Evolutionary conservation across 2,797 vertebrate genomes (phyloP), one percentile per base, ranked within the genome.

Genomic region (Enteromius mattozi): DNA sequence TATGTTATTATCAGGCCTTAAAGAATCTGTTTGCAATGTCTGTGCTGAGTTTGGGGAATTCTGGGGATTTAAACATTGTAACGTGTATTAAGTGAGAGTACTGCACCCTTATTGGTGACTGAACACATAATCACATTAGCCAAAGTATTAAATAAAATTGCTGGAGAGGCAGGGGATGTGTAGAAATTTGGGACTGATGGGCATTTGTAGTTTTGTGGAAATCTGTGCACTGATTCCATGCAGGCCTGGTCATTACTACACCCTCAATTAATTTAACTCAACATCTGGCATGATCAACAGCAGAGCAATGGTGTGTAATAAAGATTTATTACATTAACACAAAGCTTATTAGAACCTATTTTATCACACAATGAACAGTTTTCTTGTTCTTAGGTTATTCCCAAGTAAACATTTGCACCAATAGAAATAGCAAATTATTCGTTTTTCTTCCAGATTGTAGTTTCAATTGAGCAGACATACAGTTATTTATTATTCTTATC

Each of bases 201-300:
- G 27, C 40, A 45, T 74, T 74, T 74, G 4, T 74, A 35, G 47
- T 27, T 77, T 8, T 61, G 47, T 51, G 72, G 49, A 75, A 77
- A 27, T 78, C 14, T 61, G 14, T 61, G 54, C 45, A 35, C 19
- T 33, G 24, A 21, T 78, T 45, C 59, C 56, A 68, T n/a, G 42
- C 7, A 12, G 45, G 42, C 61, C 30, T 80, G 61, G 63, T 85
- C 85, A 86, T 87, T 87, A 86, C 78, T 83, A 66, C 66, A 40
- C 83, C 72, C 74, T 80, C 59, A 82, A 49, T 77, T 81, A 75
- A 74, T 84, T 82, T 40, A 84, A 68, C 75, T 49, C 81, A 87
- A 87, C 86, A 87, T 87, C 81, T 87, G 88, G 74, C 77, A 37
- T 56, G 49, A 87, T 86, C 45, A 86, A 75, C 78, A 75, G 70